phyloP scores from a whole-genome alignment of 2,888 invertebrate genomes.

The Limnephilus rhombicus region DNA sequence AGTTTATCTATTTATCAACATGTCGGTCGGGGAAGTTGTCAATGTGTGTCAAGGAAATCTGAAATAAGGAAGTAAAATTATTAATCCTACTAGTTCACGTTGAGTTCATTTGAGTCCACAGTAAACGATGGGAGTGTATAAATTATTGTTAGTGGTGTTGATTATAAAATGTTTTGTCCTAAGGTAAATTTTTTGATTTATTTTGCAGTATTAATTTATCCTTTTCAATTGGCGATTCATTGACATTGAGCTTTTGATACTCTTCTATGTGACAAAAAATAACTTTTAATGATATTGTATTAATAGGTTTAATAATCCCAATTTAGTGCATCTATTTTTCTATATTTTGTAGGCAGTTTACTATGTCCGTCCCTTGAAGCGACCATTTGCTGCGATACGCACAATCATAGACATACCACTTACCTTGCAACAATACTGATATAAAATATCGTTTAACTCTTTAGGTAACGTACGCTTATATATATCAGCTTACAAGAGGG shows the following conservation, averaged over 20 bases:
- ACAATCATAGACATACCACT: too few relatives aligned
- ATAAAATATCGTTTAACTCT: too few relatives aligned
- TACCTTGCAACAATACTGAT: too few relatives aligned
- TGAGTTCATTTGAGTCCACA: not conserved
- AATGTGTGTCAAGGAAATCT: not conserved
- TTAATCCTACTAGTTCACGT: not conserved
- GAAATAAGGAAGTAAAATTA: not conserved
- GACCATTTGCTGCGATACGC: too few relatives aligned
- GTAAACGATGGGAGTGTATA: not conserved
- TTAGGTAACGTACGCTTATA: too few relatives aligned
- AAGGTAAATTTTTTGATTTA: not conserved
- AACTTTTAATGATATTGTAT: not conserved
- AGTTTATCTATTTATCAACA: not conserved
- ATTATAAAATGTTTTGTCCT: not conserved
- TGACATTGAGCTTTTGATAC: too few relatives aligned
- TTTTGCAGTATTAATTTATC: not conserved
- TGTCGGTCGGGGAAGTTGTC: not conserved
- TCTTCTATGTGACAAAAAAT: not conserved
- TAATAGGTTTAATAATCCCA: not conserved
- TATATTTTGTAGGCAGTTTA: not conserved
- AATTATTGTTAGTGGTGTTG: not conserved
- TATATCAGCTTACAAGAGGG: too few relatives aligned
- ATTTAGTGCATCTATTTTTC: not conserved
- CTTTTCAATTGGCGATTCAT: not conserved
- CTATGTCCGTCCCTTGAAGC: too few relatives aligned